phyloP scores from a whole-genome alignment of 2,888 invertebrate species.

The Cylindroiulus punctatus region DNA sequence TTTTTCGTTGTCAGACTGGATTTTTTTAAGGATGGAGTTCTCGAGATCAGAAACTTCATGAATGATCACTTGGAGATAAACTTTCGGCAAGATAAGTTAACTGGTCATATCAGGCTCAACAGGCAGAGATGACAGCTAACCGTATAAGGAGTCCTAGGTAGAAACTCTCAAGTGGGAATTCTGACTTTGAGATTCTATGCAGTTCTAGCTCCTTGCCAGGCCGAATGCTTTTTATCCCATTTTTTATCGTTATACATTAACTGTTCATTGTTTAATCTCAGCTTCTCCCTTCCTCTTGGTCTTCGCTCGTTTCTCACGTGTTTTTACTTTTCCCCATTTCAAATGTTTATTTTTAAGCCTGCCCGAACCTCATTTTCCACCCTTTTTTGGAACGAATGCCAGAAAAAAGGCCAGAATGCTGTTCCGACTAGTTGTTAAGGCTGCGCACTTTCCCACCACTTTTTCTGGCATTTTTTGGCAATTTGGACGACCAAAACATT shows the following conservation, averaged over 20 bases:
- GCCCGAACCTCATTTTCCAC: slow-evolving; percentile 21
- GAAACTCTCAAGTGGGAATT: background rate
- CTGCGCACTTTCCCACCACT: background rate
- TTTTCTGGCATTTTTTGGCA: background rate
- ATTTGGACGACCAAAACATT: slow-evolving; percentile 22
- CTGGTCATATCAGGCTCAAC: background rate
- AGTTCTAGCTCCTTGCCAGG: background rate
- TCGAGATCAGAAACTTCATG: slow-evolving; percentile 32
- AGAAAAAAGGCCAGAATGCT: slow-evolving; percentile 15
- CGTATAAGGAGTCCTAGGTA: background rate
- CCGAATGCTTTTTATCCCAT: background rate
- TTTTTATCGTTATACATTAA: slow-evolving; percentile 43
- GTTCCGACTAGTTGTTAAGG: slow-evolving; percentile 19
- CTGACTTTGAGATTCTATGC: background rate
- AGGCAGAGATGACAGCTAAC: background rate
- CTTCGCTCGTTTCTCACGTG: slow-evolving; percentile 36
- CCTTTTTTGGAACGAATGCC: background rate
- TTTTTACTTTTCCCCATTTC: slow-evolving; percentile 39
- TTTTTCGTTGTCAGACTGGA: background rate
- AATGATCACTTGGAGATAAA: slow-evolving; percentile 31
- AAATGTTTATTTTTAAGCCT: slow-evolving; percentile 38
- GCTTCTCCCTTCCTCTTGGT: slow-evolving; percentile 30
- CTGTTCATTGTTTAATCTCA: slow-evolving; percentile 45
- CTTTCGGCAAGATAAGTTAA: slow-evolving; percentile 24
- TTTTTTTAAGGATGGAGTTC: background rate